Conservation (phyloP, 2,888 invertebrate species). For the Dendrolimus pini region DNA sequence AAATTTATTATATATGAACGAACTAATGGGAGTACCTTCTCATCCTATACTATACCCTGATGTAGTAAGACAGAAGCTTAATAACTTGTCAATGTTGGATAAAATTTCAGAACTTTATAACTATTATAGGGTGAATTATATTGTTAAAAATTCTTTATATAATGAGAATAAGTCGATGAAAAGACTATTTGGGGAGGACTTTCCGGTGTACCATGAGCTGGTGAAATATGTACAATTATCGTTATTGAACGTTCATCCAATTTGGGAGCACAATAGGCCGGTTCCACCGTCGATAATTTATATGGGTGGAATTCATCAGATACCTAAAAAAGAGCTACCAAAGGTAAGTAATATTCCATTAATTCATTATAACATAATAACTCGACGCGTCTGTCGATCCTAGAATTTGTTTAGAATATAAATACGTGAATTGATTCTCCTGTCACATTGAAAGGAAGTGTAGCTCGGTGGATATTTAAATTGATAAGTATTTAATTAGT, state of each 20-base stretch:
- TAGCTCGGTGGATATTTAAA: too few species aligned
- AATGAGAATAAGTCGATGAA: constrained; percentile 13
- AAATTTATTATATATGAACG: constrained; percentile 11
- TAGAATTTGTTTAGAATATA: too few species aligned
- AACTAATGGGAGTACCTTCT: constrained; percentile 21
- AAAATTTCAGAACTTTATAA: constrained; percentile 22
- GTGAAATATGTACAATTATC: constrained; percentile 21
- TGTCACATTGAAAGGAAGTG: too few species aligned
- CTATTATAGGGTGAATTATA: constrained; percentile 5
- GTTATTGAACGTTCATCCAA: constrained; percentile 26
- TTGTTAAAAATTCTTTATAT: constrained; percentile 10
- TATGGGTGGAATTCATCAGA: too few species aligned
- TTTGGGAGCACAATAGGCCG: constrained; percentile 5
- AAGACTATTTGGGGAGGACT: constrained; percentile 18
- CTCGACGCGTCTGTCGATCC: too few species aligned
- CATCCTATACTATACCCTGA: constrained; percentile 33
- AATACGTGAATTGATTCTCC: too few species aligned
- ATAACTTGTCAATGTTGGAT: constrained; percentile 29
- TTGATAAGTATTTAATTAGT: too few species aligned
- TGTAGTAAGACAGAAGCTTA: constrained; percentile 13
- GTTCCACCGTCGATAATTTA: too few species aligned
- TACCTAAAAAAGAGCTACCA: too few species aligned
- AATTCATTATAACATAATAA: too few species aligned
- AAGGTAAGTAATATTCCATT: too few species aligned
- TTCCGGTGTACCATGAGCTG: constrained; percentile 20